Evolutionary conservation across 2,888 invertebrate genomes (phyloP).

Genomic region (Hyalella azteca): DNA sequence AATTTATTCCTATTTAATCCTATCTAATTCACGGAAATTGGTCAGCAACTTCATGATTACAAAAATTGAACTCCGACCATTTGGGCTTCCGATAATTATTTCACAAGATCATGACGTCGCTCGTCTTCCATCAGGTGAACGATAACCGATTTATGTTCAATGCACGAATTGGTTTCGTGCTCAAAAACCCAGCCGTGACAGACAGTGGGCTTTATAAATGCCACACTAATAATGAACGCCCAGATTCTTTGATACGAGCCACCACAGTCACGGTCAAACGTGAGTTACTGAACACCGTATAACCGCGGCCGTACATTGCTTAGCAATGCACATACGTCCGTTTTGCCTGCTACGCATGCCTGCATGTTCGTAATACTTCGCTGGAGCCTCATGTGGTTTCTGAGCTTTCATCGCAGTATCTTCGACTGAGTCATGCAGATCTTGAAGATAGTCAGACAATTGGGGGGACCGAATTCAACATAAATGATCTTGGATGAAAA

Average conservation of each 20-base stretch:
- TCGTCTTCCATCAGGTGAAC: slow-evolving; percentile 8
- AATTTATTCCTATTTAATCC: too few relatives aligned
- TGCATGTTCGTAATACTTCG: background rate
- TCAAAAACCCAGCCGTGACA: background rate
- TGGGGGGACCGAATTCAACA: too few relatives aligned
- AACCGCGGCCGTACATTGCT: too few relatives aligned
- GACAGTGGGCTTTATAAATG: background rate
- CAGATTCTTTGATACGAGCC: background rate
- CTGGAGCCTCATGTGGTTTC: too few relatives aligned
- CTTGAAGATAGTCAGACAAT: too few relatives aligned
- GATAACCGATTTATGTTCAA: background rate
- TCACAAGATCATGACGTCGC: background rate
- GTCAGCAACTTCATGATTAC: too few relatives aligned
- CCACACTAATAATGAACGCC: background rate
- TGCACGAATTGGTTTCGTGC: background rate
- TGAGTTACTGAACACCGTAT: background rate
- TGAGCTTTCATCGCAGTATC: too few relatives aligned
- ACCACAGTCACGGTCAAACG: background rate
- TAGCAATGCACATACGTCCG: background rate
- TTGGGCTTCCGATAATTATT: too few relatives aligned
- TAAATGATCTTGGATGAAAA: too few relatives aligned
- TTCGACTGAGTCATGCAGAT: too few relatives aligned
- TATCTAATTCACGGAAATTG: too few relatives aligned
- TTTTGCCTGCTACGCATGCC: background rate
- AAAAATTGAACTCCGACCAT: too few relatives aligned